phyloP scores from a whole-genome alignment of 2,113 vertebrate genomes.

The Holacanthus passer region DNA sequence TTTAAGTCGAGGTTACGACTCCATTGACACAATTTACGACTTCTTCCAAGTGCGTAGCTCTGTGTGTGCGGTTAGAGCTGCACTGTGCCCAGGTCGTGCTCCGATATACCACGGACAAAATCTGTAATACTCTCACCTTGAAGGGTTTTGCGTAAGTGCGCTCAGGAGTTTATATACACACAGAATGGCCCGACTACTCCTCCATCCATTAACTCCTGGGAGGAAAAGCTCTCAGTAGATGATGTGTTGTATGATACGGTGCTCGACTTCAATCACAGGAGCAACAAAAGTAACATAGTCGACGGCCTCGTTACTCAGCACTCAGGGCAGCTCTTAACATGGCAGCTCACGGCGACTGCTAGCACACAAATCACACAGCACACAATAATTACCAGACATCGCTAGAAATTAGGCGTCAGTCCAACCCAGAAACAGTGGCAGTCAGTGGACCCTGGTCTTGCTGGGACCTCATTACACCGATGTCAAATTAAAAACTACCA shows the following conservation, averaged over 20 bases:
- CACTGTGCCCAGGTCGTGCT: constrained; percentile 30
- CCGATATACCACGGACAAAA: constrained; percentile 13
- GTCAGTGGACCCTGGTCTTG: background rate
- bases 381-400: constrained; percentile 14
- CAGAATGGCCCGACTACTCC: constrained; percentile 12
- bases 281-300: constrained; percentile 41
- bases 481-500: background rate
- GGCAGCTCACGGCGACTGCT: constrained; percentile 36
- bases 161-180: background rate
- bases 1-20: constrained; percentile 77
- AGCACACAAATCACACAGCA: constrained; percentile 38
- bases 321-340: constrained; percentile 27
- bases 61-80: constrained; percentile 3
- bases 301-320: constrained; percentile 35
- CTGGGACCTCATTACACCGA: background rate
- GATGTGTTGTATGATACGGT: constrained; percentile 6
- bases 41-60: constrained; percentile 36
- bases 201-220: constrained; percentile 25
- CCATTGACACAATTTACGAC: constrained; percentile 68
- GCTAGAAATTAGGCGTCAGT: constrained; percentile 10
- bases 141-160: constrained; percentile 14
- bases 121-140: constrained; percentile 17
- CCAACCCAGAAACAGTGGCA: background rate
- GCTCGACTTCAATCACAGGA: constrained; percentile 41
- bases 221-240: constrained; percentile 20